Evolutionary conservation across 2,888 invertebrate species (phyloP).

Genomic region (Magallana nippona): DNA sequence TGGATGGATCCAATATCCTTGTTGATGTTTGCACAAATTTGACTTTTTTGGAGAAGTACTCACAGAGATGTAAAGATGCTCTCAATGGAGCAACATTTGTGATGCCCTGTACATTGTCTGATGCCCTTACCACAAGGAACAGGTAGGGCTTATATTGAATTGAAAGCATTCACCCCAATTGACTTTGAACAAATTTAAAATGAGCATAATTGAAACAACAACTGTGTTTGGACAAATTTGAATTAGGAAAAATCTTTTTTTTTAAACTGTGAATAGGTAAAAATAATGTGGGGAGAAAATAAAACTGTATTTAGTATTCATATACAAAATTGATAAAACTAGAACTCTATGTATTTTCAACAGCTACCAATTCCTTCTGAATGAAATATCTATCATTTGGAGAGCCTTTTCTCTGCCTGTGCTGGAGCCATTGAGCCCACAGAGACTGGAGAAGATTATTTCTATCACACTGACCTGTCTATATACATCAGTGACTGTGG

Average conservation of each 20-base stretch:
- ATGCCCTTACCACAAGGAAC: slow-evolving; percentile 87
- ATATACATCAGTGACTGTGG: slow-evolving; percentile 83
- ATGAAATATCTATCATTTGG: slow-evolving; percentile 91
- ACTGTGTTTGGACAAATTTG: no score
- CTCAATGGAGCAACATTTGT: slow-evolving; percentile 84
- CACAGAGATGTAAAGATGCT: slow-evolving; percentile 84
- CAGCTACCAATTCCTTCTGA: slow-evolving; percentile 89
- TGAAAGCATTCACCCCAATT: no score
- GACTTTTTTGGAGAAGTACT: slow-evolving; percentile 85
- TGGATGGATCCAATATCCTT: slow-evolving; percentile 89
- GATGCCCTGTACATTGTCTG: slow-evolving; percentile 86
- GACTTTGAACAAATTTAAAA: neutral
- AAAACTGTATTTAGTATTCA: no score
- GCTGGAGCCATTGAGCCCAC: slow-evolving; percentile 91
- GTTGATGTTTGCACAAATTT: slow-evolving; percentile 90
- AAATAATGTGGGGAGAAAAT: no score
- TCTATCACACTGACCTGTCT: slow-evolving; percentile 91
- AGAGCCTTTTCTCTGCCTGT: slow-evolving; percentile 92
- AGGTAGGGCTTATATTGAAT: slow-evolving; percentile 78
- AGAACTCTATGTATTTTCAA: no score
- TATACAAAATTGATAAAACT: no score
- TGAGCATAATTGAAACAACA: no score
- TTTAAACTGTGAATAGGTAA: no score
- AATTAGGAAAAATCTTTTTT: no score
- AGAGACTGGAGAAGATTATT: slow-evolving; percentile 90